phyloP scores from a whole-genome alignment of 1,140 invertebrate species.

The Diabrotica virgifera region DNA sequence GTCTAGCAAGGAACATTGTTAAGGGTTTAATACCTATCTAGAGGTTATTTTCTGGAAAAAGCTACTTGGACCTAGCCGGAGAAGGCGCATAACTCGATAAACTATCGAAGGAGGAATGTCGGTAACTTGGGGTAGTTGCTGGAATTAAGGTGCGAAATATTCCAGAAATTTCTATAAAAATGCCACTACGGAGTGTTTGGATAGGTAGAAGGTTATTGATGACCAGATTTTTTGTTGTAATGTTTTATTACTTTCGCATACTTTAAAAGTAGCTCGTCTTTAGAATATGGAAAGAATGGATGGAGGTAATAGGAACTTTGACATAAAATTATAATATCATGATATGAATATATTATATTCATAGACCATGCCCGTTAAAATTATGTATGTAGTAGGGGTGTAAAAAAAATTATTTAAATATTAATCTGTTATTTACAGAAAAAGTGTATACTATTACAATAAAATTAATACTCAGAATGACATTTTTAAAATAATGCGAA shows the following conservation, averaged over 20 bases:
- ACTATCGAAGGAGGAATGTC: constrained; percentile 6
- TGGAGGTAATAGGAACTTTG: too few species aligned
- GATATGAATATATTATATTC: too few species aligned
- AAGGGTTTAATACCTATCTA: constrained; percentile 15
- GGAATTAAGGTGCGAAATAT: not conserved
- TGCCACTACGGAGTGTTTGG: not conserved
- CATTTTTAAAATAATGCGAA: too few species aligned
- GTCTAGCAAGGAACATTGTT: constrained; percentile 11
- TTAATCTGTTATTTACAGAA: too few species aligned
- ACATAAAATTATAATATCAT: too few species aligned
- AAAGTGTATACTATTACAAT: too few species aligned
- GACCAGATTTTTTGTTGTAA: not conserved
- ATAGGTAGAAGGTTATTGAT: constrained; percentile 3
- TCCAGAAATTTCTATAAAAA: constrained; percentile 1
- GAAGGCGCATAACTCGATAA: constrained; percentile 16
- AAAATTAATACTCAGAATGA: too few species aligned
- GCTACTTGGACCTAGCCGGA: not conserved
- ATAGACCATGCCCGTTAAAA: too few species aligned
- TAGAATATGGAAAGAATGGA: too few species aligned
- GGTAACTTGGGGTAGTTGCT: not conserved
- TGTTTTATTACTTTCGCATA: not conserved
- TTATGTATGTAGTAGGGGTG: too few species aligned
- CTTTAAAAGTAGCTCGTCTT: too few species aligned
- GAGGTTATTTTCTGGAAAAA: constrained; percentile 12
- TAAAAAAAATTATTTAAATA: too few species aligned